phyloP scores from a whole-genome alignment of 2,888 invertebrate genomes.

The Ormyrus thymus region DNA sequence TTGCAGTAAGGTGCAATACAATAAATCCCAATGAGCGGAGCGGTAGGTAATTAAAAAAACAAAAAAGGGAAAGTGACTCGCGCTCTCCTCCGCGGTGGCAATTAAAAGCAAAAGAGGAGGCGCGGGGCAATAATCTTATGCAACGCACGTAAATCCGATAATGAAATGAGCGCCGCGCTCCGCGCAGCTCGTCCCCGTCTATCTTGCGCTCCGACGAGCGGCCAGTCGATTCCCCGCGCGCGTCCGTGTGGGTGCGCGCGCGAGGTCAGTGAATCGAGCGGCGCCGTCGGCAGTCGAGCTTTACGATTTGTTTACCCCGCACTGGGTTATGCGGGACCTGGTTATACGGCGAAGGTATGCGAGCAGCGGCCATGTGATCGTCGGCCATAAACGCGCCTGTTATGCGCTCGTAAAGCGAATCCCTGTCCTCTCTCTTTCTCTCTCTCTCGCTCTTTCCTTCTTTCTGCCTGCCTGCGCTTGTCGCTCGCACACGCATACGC shows the following conservation, averaged over 20 bases:
- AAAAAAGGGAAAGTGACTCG: slow-evolving; percentile 21
- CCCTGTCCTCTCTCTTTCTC: slow-evolving; percentile 61
- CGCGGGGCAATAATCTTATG: slow-evolving; percentile 44
- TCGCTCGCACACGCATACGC: slow-evolving; percentile 10
- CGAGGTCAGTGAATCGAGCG: slow-evolving; percentile 73
- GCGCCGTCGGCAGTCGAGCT: slow-evolving; percentile 62
- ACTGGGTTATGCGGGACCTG: slow-evolving; percentile 72
- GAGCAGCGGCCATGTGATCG: slow-evolving; percentile 72
- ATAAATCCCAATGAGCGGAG: neutral
- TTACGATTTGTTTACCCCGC: slow-evolving; percentile 75
- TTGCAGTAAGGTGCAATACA: too few relatives aligned
- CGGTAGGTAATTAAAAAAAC: neutral
- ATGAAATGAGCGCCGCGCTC: slow-evolving; percentile 43
- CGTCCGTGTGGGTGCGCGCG: slow-evolving; percentile 59
- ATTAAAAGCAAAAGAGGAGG: slow-evolving; percentile 29
- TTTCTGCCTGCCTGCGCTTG: slow-evolving; percentile 31
- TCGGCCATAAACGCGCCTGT: slow-evolving; percentile 74
- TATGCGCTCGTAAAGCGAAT: slow-evolving; percentile 74
- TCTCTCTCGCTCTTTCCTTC: slow-evolving; percentile 47
- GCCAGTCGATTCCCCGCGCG: neutral
- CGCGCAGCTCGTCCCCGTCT: slow-evolving; percentile 32
- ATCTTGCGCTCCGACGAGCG: slow-evolving; percentile 2
- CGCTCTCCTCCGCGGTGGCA: slow-evolving; percentile 1
- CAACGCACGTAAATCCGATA: slow-evolving; percentile 55
- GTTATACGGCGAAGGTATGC: slow-evolving; percentile 73